These are phyloP conservation scores for Drosophila yakuba DNA, from an alignment of 1,140 invertebrate species.

Conservation along the genomic window DNA sequence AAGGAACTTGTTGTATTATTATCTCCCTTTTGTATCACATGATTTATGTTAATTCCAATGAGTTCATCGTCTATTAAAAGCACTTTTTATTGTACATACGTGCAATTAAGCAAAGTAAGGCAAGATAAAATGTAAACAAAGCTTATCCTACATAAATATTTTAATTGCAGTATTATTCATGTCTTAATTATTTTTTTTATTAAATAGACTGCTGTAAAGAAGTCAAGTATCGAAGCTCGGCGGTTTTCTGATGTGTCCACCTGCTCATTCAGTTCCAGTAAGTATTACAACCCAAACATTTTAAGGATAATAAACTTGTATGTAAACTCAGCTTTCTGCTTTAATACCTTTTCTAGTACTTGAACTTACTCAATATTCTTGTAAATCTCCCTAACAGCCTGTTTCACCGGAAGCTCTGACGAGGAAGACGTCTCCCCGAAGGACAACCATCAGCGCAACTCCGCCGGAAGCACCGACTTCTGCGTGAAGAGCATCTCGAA, in stretches of 20 bases:
- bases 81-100: neutral
- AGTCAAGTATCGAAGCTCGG: conserved; percentile 89
- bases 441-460: conserved; percentile 92
- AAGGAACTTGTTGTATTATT: too few relatives aligned
- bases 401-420: conserved; percentile 94
- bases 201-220: conserved; percentile 62
- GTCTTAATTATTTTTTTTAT: neutral
- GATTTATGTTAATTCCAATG: too few relatives aligned
- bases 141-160: neutral
- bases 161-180: neutral
- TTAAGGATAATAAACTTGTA: too few relatives aligned
- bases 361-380: too few relatives aligned
- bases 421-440: conserved; percentile 89
- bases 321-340: too few relatives aligned
- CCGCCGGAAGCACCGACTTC: conserved; percentile 92
- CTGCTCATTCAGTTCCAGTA: conserved; percentile 96
- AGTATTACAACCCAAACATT: neutral
- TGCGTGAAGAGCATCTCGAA: conserved; percentile 96
- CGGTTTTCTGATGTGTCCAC: conserved; percentile 96
- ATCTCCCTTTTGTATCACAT: too few relatives aligned
- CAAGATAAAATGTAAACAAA: neutral
- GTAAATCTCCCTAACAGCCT: conserved; percentile 85
- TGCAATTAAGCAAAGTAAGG: neutral
- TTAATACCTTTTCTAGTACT: neutral
- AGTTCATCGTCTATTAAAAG: neutral